These are phyloP conservation scores for Pentalonia nigronervosa DNA, from an alignment of 1,140 invertebrate genomes.

Conservation along the genomic window DNA sequence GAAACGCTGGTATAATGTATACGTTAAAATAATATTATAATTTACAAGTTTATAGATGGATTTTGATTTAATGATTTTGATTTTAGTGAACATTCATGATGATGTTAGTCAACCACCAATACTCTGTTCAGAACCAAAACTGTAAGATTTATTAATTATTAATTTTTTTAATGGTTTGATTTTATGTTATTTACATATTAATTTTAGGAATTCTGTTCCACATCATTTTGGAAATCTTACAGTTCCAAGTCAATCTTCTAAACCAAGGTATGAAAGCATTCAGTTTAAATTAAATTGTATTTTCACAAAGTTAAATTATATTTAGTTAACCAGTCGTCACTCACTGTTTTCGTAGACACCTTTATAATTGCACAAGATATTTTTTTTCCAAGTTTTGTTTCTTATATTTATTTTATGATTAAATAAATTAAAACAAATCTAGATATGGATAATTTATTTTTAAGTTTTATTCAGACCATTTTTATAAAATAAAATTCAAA, in stretches of 20 bases:
- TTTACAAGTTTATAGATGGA: background rate
- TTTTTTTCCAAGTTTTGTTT: too few relatives aligned
- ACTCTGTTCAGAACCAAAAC: background rate
- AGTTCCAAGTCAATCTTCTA: background rate
- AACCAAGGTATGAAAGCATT: background rate
- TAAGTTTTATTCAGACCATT: too few relatives aligned
- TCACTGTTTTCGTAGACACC: too few relatives aligned
- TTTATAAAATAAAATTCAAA: too few relatives aligned
- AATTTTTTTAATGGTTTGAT: background rate
- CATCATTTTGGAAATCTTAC: background rate
- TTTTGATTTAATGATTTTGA: background rate
- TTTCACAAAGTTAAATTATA: background rate
- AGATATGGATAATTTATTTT: too few relatives aligned
- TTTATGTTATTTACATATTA: background rate
- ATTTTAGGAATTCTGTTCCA: slow-evolving; percentile 9
- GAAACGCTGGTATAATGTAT: background rate
- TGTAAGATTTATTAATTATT: background rate
- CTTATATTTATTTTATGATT: too few relatives aligned
- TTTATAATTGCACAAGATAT: too few relatives aligned
- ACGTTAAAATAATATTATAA: background rate
- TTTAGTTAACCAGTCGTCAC: background rate
- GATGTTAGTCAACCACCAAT: background rate
- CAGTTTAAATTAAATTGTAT: background rate
- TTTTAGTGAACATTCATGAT: background rate
- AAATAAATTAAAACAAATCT: too few relatives aligned